Base-by-base conservation (phyloP, 64 coral and sea anemone species). In the Trachythela sp. region DNA sequence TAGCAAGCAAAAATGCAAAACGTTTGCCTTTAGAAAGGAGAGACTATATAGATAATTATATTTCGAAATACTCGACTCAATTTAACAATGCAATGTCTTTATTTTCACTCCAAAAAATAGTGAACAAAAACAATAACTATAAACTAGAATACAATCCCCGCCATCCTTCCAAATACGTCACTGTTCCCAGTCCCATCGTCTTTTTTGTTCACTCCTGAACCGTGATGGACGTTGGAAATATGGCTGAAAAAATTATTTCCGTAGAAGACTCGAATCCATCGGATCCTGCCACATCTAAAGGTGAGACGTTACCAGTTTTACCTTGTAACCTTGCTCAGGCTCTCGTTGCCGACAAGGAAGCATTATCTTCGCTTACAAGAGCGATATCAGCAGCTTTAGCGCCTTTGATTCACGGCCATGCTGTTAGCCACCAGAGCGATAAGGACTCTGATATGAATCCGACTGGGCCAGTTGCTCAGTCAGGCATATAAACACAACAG, bases 341-440 rank as follows among this genome's bases (percentile, higher is more conserved):
- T 77, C 71, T 77, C 31, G 36, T 77, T 77, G 71, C 71, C 71
- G 31, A 77, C 71, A 77, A 77, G 71, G 31, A 77, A 7, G 71
- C 71, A 18, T 7, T 77, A 7, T 77, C 36, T 32, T 4, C 31
- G 2, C 31, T 77, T 2, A 35, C 27, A 24, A 77, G 30, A 5
- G 71, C 71, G 1, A 6, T 77, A 77, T 2, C 71, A n/a, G 31
- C 4, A 7, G 71, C 71, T 35, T 17, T 35, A 4, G 31, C 4
- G 71, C 71, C 71, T 0, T 32, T 77, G 71, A 77, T 32, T 35
- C 24, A 6, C 4, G 8, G 30, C 71, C 71, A 77, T 38, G 71
- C 71, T 77, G n/a, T n/a, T n/a, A 8, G 36, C 4, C 7, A 18
- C 31, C 31, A 32, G 31, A 32, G 30, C 29, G 71, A 27, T 77